phyloP scores from a whole-genome alignment of 2,797 vertebrate species.

The Rallus crepitans region DNA sequence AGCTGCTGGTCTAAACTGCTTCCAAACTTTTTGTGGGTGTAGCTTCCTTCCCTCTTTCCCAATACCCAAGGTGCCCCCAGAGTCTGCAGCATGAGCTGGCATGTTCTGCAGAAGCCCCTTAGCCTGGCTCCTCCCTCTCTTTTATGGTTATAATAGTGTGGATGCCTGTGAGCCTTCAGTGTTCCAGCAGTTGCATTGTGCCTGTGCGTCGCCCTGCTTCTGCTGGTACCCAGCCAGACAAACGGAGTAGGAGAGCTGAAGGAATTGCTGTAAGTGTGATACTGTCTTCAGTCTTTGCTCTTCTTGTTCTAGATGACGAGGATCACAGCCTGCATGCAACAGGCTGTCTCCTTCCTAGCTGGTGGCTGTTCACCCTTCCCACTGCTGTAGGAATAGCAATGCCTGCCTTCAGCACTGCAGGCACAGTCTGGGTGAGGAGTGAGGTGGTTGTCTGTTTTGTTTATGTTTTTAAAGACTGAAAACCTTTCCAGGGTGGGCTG shows the following conservation, averaged over 20 bases:
- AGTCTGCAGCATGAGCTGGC: neutral
- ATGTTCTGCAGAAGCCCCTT: neutral
- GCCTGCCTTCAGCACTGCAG: neutral
- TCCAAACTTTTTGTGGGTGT: neutral
- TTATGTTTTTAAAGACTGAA: neutral
- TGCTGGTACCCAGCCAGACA: neutral
- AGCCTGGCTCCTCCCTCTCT: conserved; percentile 36
- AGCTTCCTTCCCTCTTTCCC: neutral
- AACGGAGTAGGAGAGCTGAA: neutral
- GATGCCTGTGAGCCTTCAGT: neutral
- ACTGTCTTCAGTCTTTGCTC: neutral
- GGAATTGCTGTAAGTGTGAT: conserved; percentile 31
- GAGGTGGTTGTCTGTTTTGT: neutral
- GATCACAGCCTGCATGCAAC: neutral
- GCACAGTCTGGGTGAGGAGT: neutral
- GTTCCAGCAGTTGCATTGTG: neutral
- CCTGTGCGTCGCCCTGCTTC: neutral
- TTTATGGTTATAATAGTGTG: neutral
- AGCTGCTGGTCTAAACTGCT: neutral
- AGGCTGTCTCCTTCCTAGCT: neutral
- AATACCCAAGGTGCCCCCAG: neutral
- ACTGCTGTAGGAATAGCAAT: neutral
- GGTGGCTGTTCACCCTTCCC: neutral
- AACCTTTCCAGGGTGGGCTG: neutral
- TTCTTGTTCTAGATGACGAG: neutral